These are phyloP conservation scores for Sebastes fasciatus DNA, from an alignment of 2,113 vertebrate species.

Conservation along the genomic window DNA sequence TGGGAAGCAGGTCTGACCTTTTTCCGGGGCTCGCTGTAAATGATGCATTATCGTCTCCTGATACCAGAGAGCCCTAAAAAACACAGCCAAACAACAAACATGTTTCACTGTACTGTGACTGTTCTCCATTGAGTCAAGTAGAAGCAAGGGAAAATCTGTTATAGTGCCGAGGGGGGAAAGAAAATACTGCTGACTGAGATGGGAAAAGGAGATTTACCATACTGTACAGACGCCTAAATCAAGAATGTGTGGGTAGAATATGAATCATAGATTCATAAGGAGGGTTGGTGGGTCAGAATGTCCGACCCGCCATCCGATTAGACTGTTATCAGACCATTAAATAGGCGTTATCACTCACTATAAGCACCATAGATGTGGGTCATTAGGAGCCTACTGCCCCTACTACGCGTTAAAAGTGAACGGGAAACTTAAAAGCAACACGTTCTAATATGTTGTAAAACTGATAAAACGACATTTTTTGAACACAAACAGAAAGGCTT, in stretches of 20 bases:
- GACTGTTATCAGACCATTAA: too few species aligned
- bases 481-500: too few species aligned
- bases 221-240: background rate
- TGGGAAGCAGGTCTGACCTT: slow-evolving; percentile 82
- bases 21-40: slow-evolving; percentile 73
- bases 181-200: background rate
- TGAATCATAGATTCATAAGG: background rate
- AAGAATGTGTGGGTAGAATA: background rate
- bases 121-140: background rate
- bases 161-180: background rate
- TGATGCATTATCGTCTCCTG: slow-evolving; percentile 72
- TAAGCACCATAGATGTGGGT: too few species aligned
- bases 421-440: too few species aligned
- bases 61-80: slow-evolving; percentile 35
- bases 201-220: background rate
- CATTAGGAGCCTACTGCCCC: too few species aligned
- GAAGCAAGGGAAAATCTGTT: background rate
- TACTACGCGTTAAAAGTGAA: too few species aligned
- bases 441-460: too few species aligned
- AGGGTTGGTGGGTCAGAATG: background rate
- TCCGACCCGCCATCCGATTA: too few species aligned
- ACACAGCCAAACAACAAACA: slow-evolving; percentile 36
- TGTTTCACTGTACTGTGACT: background rate
- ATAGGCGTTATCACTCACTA: too few species aligned
- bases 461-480: too few species aligned